Evolutionary conservation across 2,888 invertebrate species (phyloP), one percentile per base, ranked within the genome.

Genomic region (Cerastis leucographa): DNA sequence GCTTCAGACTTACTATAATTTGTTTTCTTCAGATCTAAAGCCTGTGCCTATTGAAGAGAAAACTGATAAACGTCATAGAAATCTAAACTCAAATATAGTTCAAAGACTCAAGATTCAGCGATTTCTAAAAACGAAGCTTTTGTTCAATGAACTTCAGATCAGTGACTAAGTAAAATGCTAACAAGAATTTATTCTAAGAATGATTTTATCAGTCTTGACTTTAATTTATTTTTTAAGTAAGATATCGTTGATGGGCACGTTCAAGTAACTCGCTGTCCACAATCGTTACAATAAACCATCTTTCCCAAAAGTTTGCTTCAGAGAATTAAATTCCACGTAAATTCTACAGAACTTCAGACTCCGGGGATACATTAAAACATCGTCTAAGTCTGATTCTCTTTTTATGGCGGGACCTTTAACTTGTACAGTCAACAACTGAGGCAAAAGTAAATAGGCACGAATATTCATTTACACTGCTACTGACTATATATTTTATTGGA

Each of bases 361-460:
- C 79, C n/a, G 25, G 83, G 65, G 85, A 76, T 71, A 56, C 40
- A 82, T 85, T 82, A 74, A 78, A 71, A 85, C 66, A 73, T 75
- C 71, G 51, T 76, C 71, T 65, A 61, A 76, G 70, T 78, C 62
- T 69, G 67, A 75, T 69, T 73, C 56, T 29, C 59, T 77, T 85
- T 74, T 85, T 78, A 76, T 76, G 46, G 35, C 46, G 9, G 44
- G 40, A 71, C 46, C 69, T 68, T 66, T 65, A 54, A 69, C 35
- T 77, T 77, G 62, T 66, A 61, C 56, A 74, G 22, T 44, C 65
- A 78, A 66, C 65, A 59, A 56, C 54, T 44, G 19, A 44, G 14
- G n/a, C 9, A 71, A 22, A 49, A 71, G 25, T 54, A 35, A 29
- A 64, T 17, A 42, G 40, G 6, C 62, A 17, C 11, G 17, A 64